These are phyloP conservation scores for Grammomys surdaster DNA, from an alignment of 2,113 vertebrate genomes.

Conservation along the genomic window DNA sequence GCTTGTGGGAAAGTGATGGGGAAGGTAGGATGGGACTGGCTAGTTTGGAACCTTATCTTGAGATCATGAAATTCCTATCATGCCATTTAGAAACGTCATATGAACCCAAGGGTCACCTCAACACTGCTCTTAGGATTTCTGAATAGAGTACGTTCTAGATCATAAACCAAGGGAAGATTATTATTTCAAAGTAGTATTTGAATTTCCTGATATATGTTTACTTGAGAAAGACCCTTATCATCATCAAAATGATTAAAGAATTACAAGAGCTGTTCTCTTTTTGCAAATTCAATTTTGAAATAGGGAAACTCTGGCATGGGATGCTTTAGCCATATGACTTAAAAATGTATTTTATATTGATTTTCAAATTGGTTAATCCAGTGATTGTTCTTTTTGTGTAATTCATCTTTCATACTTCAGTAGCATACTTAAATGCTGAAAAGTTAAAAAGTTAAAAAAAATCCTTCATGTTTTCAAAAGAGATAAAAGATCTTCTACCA, in stretches of 20 bases:
- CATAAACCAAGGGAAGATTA: constrained; percentile 55
- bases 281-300: constrained; percentile 60
- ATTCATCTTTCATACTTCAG: constrained; percentile 72
- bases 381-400: constrained; percentile 24
- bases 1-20: not conserved
- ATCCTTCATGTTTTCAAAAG: constrained; percentile 50
- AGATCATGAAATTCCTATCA: constrained; percentile 55
- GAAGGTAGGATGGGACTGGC: not conserved
- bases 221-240: constrained; percentile 69
- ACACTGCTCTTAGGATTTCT: constrained; percentile 46
- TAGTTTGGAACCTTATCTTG: constrained; percentile 49
- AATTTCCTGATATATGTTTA: constrained; percentile 66
- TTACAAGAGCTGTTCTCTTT: constrained; percentile 23
- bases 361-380: constrained; percentile 67
- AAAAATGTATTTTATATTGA: constrained; percentile 69
- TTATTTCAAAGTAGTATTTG: constrained; percentile 60
- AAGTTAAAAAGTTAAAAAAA: constrained; percentile 52
- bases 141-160: constrained; percentile 58
- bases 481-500: constrained; percentile 65
- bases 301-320: constrained; percentile 29
- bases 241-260: constrained; percentile 52
- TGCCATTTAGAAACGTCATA: constrained; percentile 75
- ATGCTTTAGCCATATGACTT: constrained; percentile 64
- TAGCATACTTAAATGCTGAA: constrained; percentile 72
- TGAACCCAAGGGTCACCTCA: constrained; percentile 47